Evolutionary conservation across 2,888 invertebrate genomes (phyloP).

Genomic region (Spisula subtruncata): DNA sequence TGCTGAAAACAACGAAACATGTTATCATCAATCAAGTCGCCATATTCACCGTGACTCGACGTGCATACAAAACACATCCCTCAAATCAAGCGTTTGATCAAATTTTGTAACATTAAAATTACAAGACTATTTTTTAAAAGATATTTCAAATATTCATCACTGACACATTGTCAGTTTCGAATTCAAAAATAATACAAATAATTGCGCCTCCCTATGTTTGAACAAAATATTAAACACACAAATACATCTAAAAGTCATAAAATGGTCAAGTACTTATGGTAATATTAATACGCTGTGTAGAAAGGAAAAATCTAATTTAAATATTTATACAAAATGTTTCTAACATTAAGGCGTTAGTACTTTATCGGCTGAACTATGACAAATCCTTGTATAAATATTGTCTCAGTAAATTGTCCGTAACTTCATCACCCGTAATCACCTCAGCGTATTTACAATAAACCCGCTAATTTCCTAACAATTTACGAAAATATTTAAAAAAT

Average conservation of each 20-base stretch:
- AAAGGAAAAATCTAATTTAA: constrained; percentile 50
- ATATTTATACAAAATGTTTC: constrained; percentile 54
- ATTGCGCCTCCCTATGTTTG: constrained; percentile 42
- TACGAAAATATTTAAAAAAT: constrained; percentile 17
- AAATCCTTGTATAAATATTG: constrained; percentile 53
- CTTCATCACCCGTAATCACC: constrained; percentile 42
- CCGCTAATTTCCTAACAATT: constrained; percentile 43
- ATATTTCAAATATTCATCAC: constrained; percentile 15
- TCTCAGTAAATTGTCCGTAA: constrained; percentile 13
- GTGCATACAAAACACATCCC: not conserved
- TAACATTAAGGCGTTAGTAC: constrained; percentile 48
- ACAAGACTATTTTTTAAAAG: not conserved
- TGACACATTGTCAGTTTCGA: not conserved
- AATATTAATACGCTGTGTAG: constrained; percentile 20
- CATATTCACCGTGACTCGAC: not conserved
- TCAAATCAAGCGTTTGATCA: not conserved
- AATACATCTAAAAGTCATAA: constrained; percentile 55
- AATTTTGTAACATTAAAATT: not conserved
- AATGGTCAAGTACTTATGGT: constrained; percentile 59
- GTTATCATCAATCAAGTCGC: not conserved
- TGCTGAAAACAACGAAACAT: not conserved
- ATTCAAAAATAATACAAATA: not conserved
- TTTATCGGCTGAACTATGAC: constrained; percentile 49
- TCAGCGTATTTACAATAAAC: constrained; percentile 50
- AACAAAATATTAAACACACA: constrained; percentile 39